Percentiles rank a stretch among this genome's conserved stretches.
Evolutionary conservation across 2,888 invertebrate species (phyloP).

Genomic region (Lottia scabra): DNA sequence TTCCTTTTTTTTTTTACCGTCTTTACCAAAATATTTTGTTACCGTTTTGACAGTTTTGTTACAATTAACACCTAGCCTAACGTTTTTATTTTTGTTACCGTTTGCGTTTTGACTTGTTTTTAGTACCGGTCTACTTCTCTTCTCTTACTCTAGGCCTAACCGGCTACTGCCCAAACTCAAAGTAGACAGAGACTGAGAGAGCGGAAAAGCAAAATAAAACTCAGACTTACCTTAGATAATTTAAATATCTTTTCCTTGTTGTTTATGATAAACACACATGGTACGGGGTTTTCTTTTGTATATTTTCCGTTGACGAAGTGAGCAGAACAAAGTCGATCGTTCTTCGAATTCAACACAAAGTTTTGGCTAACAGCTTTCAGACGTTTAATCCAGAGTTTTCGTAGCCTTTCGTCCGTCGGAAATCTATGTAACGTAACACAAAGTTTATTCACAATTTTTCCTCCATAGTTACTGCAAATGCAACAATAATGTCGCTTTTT

Average conservation of each 20-base stretch:
- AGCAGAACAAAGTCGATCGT: not conserved
- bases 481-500: not conserved
- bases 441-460: not conserved
- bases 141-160: too few species aligned
- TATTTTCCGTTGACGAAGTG: not conserved
- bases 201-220: too few species aligned
- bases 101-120: too few species aligned
- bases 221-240: not conserved
- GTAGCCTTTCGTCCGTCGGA: not conserved
- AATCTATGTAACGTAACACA: not conserved
- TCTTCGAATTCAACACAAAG: not conserved
- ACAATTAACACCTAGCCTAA: too few species aligned
- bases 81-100: too few species aligned
- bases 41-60: too few species aligned
- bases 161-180: too few species aligned
- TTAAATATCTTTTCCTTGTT: not conserved
- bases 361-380: not conserved
- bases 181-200: too few species aligned
- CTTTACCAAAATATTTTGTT: too few species aligned
- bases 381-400: not conserved
- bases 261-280: not conserved
- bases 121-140: too few species aligned
- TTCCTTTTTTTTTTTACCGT: too few species aligned
- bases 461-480: not conserved
- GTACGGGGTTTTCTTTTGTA: not conserved